Percentiles rank a stretch among this genome's conserved stretches.
These are phyloP conservation scores for Ptyas mucosa DNA, from an alignment of 2,113 vertebrate genomes.

Conservation along the genomic window DNA sequence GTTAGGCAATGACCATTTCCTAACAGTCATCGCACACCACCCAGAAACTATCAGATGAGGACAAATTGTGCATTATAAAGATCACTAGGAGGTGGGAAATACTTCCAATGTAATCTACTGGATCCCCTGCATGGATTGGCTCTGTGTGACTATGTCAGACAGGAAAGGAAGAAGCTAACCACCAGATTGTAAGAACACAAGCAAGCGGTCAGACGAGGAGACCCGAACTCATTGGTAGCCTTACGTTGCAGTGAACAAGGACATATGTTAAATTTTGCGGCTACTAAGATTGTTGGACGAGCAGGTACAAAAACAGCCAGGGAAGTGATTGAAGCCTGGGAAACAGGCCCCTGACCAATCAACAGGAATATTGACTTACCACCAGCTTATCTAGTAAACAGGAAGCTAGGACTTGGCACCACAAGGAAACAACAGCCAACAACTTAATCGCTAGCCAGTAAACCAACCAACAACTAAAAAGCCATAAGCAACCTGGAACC, in stretches of 20 bases:
- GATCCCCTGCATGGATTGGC: background rate
- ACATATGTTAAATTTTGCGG: background rate
- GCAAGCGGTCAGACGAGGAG: background rate
- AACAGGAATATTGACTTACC: background rate
- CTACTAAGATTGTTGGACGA: background rate
- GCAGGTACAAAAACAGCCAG: background rate
- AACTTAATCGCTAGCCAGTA: background rate
- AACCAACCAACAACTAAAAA: background rate
- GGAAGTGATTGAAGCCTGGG: background rate
- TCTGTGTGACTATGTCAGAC: background rate
- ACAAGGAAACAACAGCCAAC: background rate
- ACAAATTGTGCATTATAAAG: background rate
- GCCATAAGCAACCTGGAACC: too few relatives aligned
- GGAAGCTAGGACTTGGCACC: background rate
- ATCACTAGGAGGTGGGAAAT: background rate
- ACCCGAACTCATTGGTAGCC: background rate
- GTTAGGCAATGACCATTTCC: too few relatives aligned
- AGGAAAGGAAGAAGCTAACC: background rate
- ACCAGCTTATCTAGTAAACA: background rate
- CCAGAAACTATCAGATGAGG: background rate
- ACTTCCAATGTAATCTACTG: background rate
- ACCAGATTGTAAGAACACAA: background rate
- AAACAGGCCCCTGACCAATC: background rate
- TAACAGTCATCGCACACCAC: too few relatives aligned
- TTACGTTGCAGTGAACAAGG: background rate